These are phyloP conservation scores for Megaleporinus macrocephalus DNA, from an alignment of 2,113 vertebrate genomes.

Conservation along the genomic window DNA sequence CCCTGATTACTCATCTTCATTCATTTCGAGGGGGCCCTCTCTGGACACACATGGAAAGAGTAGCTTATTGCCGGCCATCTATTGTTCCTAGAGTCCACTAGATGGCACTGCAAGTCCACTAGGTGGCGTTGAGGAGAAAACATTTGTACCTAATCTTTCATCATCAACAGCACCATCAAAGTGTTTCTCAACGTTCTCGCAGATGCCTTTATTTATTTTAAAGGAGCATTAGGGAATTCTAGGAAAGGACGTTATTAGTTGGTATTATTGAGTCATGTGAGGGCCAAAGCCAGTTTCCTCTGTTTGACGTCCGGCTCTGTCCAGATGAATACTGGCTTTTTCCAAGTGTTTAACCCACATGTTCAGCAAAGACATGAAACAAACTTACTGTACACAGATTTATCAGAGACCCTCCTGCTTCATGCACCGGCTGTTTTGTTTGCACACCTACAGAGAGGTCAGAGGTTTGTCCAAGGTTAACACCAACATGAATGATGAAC, in stretches of 20 bases:
- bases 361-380: conserved; percentile 7
- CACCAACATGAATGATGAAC: not conserved
- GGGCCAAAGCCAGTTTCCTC: not conserved
- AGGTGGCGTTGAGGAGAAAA: not conserved
- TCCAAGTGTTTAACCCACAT: conserved; percentile 2
- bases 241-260: too few species aligned
- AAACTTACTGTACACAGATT: conserved; percentile 11
- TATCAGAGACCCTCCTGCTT: not conserved
- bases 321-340: not conserved
- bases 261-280: not conserved
- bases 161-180: not conserved
- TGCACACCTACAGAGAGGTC: not conserved
- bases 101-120: conserved; percentile 10
- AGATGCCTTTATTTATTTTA: not conserved
- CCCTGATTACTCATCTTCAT: not conserved
- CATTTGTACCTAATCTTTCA: not conserved
- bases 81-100: not conserved
- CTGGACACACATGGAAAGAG: not conserved
- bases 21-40: not conserved
- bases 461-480: not conserved
- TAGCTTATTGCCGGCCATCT: not conserved
- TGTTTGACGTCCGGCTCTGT: not conserved
- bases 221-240: not conserved
- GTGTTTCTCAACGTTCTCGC: not conserved
- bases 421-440: not conserved